Percentiles rank a stretch among this genome's conserved stretches.
Evolutionary conservation across 2,888 invertebrate genomes (phyloP).

Genomic region (Trachelus stipa): DNA sequence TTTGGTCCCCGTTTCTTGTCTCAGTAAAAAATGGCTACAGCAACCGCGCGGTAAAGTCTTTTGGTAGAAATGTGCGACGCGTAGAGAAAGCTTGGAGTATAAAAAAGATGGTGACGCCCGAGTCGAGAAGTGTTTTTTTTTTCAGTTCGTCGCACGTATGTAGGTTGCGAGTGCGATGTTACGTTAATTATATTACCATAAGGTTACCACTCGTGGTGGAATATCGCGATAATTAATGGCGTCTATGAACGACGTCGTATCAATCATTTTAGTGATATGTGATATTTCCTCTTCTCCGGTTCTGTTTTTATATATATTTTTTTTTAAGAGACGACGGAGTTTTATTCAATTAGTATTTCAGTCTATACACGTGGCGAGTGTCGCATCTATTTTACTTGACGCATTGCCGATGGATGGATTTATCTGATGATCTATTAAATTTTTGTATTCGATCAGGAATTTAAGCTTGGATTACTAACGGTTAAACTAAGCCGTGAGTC

Average conservation of each 20-base stretch:
- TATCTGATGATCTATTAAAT: background rate
- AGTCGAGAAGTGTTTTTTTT: background rate
- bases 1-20: background rate
- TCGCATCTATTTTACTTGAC: background rate
- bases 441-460: background rate
- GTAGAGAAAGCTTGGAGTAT: background rate
- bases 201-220: background rate
- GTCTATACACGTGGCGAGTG: background rate
- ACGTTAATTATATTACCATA: background rate
- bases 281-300: background rate
- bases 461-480: background rate
- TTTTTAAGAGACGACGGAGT: background rate
- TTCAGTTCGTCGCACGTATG: background rate
- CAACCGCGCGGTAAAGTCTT: too few relatives aligned
- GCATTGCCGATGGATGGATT: background rate
- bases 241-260: background rate
- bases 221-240: background rate
- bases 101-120: background rate
- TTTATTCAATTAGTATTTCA: background rate
- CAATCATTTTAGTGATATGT: background rate
- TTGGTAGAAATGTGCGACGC: background rate
- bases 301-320: background rate
- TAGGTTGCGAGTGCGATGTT: background rate
- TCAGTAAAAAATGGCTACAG: background rate
- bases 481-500: background rate